Base-by-base conservation (phyloP, 2,797 vertebrate species). In the Mustela erminea region DNA sequence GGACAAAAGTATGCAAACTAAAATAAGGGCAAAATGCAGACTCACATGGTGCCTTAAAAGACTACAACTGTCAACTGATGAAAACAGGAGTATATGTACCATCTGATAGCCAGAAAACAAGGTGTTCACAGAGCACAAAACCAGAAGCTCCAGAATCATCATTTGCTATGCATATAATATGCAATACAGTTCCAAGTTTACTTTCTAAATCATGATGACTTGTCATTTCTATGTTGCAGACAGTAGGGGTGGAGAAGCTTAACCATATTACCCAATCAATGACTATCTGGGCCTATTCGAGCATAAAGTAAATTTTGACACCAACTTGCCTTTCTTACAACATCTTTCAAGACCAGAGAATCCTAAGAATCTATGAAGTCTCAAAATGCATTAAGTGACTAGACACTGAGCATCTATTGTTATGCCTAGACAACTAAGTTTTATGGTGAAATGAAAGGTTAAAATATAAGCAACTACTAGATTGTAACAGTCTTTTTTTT, bases 21-120 rank as follows among this genome's bases (percentile, higher is more conserved):
- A 97, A 98, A 91, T 82, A 93, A 92, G 10, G 93, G 60, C 70
- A 68, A 96, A 89, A 97, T 72, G 74, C 35, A 32, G 89, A 96
- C 49, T 88, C 78, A 87, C 68, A 29, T 32, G 9, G 25, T 23
- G 96, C 54, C 97, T 84, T 89, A 56, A 58, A 96, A 78, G 23
- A 96, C 88, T 89, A 92, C 0, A 90, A 49, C 43, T 83, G 4
- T 5, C 82, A 74, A 68, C 20, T 54, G 5, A 35, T 80, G 56
- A 87, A 89, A 90, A 92, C n/a, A 78, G 20, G 29, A 43, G 93
- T 20, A 80, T 66, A 54, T 38, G 4, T 32, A 81, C 84, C 66
- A 84, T 87, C 20, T 81, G 88, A 95, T 75, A 91, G 74, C 68
- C 70, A 66, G 58, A 97, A 77, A 96, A 87, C n/a, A 85, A 10